These are phyloP conservation scores for Periophthalmus magnuspinnatus DNA, from an alignment of 2,797 vertebrate species.

Conservation along the genomic window DNA sequence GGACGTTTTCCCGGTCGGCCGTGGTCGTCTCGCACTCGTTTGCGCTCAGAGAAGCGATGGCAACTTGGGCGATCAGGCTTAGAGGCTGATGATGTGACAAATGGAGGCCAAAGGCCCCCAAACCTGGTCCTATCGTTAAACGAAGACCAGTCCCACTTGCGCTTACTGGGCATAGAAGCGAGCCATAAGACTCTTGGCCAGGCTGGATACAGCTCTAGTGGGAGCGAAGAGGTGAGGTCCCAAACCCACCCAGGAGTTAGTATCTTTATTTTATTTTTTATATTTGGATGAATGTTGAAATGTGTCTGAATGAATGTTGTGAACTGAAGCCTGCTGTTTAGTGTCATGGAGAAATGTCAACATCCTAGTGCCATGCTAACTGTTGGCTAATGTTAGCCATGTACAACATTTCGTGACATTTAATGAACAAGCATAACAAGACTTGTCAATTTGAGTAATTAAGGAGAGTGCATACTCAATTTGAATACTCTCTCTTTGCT, in stretches of 20 bases:
- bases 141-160: conserved; percentile 88
- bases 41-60: conserved; percentile 83
- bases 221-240: conserved; percentile 84
- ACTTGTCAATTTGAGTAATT: conserved; percentile 29
- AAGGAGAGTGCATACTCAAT: conserved; percentile 6
- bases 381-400: conserved; percentile 58
- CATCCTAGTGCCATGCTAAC: conserved; percentile 65
- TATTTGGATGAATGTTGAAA: conserved; percentile 50
- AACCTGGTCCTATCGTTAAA: conserved; percentile 79
- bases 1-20: conserved; percentile 91
- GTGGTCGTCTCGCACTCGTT: conserved; percentile 83
- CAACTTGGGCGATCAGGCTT: conserved; percentile 79
- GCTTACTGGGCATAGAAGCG: conserved; percentile 84
- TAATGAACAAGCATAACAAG: conserved; percentile 51
- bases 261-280: conserved; percentile 68
- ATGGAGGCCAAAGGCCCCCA: conserved; percentile 82
- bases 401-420: conserved; percentile 59
- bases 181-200: conserved; percentile 84
- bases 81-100: conserved; percentile 78
- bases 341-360: conserved; percentile 75
- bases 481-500: background rate
- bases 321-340: conserved; percentile 47
- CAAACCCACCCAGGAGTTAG: conserved; percentile 73
- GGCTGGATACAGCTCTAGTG: conserved; percentile 86
- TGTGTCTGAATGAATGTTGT: conserved; percentile 54